Base-by-base conservation (phyloP, 1,140 invertebrate species). In the Anadara kagoshimensis region DNA sequence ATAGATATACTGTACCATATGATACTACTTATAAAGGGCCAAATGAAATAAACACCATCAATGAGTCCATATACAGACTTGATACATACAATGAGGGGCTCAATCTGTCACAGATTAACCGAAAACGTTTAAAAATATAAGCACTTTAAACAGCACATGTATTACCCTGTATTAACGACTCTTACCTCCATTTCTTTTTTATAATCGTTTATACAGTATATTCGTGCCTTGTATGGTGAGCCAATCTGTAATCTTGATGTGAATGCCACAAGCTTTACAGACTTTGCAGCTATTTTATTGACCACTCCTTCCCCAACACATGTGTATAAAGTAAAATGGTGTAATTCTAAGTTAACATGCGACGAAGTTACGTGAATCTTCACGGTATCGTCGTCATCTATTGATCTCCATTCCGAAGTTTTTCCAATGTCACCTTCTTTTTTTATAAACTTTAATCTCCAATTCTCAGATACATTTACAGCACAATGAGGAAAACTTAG, bases 401-500 rank as follows among this genome's bases (percentile, higher is more conserved):
- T 43, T 22, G 41, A 22, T 11, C 29, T 71, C 69, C 69, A 71
- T 14, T 62, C 49, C n/a, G 45, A 18, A 0, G 24, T 22, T 7
- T 22, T 16, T 14, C 36, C 49, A 1, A 63, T 22, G 22, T 45
- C 44, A 45, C 69, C 61, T 43, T 44, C 24, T 10, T 61, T 47
- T 41, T 63, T 71, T 14, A 63, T 43, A 12, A 71, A 54, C 36
- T 53, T 54, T 43, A 41, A 43, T 24, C 44, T 71, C 69, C 69
- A 71, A 57, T 71, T 51, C 5, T 18, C 26, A 14, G 54, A 45
- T 44, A 71, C 41, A 26, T 71, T 62, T 5, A 59, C 26, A 20
- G 59, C 69, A 63, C 69, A 71, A 53, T 71, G 69, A 14, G 69
- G 69, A 29, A 71, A 71, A 8, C 47, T 64, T 8, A 71, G 43